Conservation (phyloP, 2,797 vertebrate genomes). For the Eospalax fontanierii region DNA sequence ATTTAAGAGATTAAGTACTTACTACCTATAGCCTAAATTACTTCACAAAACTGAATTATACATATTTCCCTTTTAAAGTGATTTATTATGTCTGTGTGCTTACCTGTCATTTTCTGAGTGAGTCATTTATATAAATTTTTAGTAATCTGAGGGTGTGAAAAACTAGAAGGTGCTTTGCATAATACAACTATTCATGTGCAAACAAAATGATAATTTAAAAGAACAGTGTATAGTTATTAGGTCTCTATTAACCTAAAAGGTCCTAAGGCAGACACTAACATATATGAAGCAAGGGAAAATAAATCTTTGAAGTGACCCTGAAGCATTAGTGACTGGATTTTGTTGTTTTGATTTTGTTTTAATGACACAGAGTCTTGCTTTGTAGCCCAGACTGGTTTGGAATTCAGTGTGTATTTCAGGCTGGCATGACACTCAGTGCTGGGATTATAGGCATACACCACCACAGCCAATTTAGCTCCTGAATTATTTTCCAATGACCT, state of each 20-base stretch:
- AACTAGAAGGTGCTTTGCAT: background rate
- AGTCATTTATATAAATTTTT: background rate
- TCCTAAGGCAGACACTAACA: background rate
- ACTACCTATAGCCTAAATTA: constrained; percentile 3
- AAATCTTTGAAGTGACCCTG: background rate
- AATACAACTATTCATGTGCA: constrained; percentile 33
- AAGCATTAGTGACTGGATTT: background rate
- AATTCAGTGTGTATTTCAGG: background rate
- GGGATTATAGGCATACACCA: background rate
- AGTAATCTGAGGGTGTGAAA: constrained; percentile 37
- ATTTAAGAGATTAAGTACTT: constrained; percentile 12
- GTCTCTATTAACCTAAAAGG: background rate
- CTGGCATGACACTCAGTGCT: background rate
- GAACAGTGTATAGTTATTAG: constrained; percentile 28
- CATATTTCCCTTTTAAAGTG: background rate
- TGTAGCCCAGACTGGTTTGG: background rate
- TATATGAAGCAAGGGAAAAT: background rate
- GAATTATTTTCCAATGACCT: background rate
- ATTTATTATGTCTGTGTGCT: constrained; percentile 19
- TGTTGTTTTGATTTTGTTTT: background rate
- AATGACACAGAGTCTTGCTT: background rate
- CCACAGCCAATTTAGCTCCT: background rate
- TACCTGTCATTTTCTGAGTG: background rate
- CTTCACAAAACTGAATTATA: constrained; percentile 21
- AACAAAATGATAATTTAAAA: constrained; percentile 57